A percentile compares a stretch with the other conserved stretches of the same genome.
Conservation (phyloP, 1,140 invertebrate species). For the Zaprionus tsacasi region DNA sequence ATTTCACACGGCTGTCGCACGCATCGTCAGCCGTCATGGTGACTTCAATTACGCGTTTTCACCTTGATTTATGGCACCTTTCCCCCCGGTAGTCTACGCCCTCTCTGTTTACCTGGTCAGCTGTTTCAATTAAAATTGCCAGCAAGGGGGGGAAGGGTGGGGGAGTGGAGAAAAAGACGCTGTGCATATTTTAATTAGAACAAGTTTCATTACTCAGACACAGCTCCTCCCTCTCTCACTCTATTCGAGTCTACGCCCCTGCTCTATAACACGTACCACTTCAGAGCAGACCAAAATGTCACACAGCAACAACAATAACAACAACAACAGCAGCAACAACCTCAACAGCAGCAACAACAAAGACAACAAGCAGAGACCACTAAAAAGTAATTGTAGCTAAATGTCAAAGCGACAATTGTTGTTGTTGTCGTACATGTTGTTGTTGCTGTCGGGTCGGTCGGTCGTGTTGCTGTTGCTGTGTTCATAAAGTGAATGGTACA, state of each 20-base stretch:
- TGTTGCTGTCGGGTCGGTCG: constrained; percentile 20
- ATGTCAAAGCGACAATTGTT: constrained; percentile 80
- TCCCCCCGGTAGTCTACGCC: not conserved
- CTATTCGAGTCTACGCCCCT: not conserved
- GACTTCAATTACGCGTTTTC: constrained; percentile 6
- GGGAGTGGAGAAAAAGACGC: constrained; percentile 39
- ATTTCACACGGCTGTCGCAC: constrained; percentile 18
- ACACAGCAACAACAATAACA: constrained; percentile 21
- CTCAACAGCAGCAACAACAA: not conserved
- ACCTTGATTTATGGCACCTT: constrained; percentile 24
- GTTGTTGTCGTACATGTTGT: constrained; percentile 46
- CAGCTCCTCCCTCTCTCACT: not conserved
- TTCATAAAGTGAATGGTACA: constrained; percentile 71
- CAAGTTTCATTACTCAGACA: constrained; percentile 67
- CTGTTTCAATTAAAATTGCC: constrained; percentile 58
- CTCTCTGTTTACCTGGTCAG: not conserved
- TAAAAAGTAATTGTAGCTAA: constrained; percentile 80
- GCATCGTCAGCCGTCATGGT: constrained; percentile 4
- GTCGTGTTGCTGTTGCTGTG: constrained; percentile 30
- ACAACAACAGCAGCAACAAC: not conserved
- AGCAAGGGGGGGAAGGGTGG: constrained; percentile 48
- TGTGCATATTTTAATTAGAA: constrained; percentile 77
- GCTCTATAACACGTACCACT: not conserved
- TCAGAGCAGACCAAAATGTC: constrained; percentile 35
- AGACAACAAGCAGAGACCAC: constrained; percentile 58